A percentile compares a stretch with the other conserved stretches of the same genome.
These are phyloP conservation scores for Labrus mixtus DNA, from an alignment of 2,113 vertebrate species.

Conservation along the genomic window DNA sequence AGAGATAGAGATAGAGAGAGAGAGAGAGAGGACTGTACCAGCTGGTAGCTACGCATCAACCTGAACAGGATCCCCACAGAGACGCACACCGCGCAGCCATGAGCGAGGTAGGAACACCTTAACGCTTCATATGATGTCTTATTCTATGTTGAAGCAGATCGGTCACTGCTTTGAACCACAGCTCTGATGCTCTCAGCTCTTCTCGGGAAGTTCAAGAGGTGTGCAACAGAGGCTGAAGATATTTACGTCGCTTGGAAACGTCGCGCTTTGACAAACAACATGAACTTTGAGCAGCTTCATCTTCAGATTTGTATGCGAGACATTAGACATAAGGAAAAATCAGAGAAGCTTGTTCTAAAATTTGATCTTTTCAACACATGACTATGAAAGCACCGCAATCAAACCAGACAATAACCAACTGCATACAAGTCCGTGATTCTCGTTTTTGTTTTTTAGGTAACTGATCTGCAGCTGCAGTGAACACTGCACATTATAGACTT, in stretches of 20 bases:
- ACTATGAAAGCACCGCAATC: not conserved
- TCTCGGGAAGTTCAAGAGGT: not conserved
- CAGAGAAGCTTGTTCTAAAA: not conserved
- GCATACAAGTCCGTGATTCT: not conserved
- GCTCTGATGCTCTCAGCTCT: not conserved
- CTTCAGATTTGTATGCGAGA: not conserved
- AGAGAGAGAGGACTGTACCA: constrained; percentile 35
- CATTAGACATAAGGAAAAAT: too few species aligned
- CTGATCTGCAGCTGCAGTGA: constrained; percentile 1
- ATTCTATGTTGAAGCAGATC: not conserved
- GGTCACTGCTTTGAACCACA: too few species aligned
- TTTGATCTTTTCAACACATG: too few species aligned
- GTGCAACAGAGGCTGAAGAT: not conserved
- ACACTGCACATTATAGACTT: not conserved
- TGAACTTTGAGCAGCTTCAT: not conserved
- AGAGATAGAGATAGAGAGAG: not conserved
- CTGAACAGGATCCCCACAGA: not conserved
- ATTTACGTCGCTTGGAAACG: not conserved
- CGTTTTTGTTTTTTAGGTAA: not conserved
- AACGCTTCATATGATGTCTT: not conserved
- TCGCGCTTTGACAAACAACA: not conserved
- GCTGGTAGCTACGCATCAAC: constrained; percentile 14
- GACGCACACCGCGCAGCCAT: constrained; percentile 63
- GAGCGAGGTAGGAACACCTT: constrained; percentile 81
- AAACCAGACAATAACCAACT: not conserved